phyloP scores from a whole-genome alignment of 2,888 invertebrate genomes.

The Acleris literana region DNA sequence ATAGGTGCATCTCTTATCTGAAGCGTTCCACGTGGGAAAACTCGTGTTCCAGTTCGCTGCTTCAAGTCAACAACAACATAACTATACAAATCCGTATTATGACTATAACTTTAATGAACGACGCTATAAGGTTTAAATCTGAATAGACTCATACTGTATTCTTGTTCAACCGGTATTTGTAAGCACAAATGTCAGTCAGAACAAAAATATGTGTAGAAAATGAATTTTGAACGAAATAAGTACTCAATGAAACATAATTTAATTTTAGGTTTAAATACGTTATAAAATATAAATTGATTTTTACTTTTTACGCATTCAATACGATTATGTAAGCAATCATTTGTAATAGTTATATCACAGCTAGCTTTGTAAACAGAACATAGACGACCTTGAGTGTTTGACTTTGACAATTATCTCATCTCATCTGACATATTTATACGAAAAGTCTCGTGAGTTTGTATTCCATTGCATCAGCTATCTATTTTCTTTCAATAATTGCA shows the following conservation, averaged over 20 bases:
- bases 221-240: neutral
- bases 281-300: no score
- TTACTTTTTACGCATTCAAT: neutral
- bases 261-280: no score
- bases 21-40: neutral
- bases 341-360: neutral
- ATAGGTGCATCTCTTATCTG: neutral
- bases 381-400: slow-evolving; percentile 10
- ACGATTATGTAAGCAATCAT: neutral
- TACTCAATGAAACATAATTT: no score
- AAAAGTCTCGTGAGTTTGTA: slow-evolving; percentile 19
- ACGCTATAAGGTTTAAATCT: no score
- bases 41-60: neutral
- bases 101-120: no score
- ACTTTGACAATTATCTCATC: slow-evolving; percentile 4
- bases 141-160: no score
- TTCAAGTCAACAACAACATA: no score
- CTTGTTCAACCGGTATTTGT: no score
- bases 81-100: no score
- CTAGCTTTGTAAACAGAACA: slow-evolving; percentile 11
- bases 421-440: neutral
- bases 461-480: slow-evolving; percentile 23
- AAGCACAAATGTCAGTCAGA: no score
- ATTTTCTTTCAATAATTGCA: slow-evolving; percentile 22
- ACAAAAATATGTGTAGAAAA: neutral